Base-by-base conservation (phyloP, 2,797 vertebrate genomes). In the Helicolenus hilgendorfi region DNA sequence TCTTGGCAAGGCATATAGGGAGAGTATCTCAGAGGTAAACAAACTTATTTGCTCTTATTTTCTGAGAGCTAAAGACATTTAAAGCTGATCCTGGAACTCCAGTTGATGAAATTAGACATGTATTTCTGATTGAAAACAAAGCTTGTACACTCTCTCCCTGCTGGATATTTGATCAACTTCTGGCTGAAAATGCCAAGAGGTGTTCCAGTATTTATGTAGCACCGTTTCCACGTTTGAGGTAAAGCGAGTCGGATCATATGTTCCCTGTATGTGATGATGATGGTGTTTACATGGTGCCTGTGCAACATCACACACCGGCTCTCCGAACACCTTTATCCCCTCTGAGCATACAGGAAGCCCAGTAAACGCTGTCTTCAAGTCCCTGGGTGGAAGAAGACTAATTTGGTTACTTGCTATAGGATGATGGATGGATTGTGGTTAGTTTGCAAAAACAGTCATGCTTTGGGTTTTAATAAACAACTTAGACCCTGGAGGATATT, bases 381-480 rank as follows among this genome's bases (percentile, higher is more conserved):
- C 79, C 87, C 75, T 26, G 27, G 38, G 77, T 85, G 73, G 82
- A 82, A 73, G 84, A 87, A 80, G 78, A 85, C 89, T 91, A 82
- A 92, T 92, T 90, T 93, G 74, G 83, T 86, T 85, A 79, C 77
- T 85, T 83, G 79, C 82, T 83, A 29, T 55, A 63, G 65, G 78
- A 89, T 94, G 94, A 96, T 94, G 89, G 90, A 96, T 95, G 90
- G 88, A 84, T 88, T 88, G 89, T 81, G 73, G 91, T 90, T 85
- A 78, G 86, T 89, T 94, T 93, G 82, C 38, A 88, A 86, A 94
- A 91, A 90, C 84, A 90, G 89, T 87, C 90, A 91, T 68, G 87
- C 81, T 93, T 88, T 90, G 58, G 70, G 72, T 93, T 94, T 89
- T 93, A 85, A 91, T 93, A 94, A 95, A 94, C 93, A 96, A 85